Evolutionary conservation across 30 jellyfish, hydroid and myxozoan genomes (phyloP).

Genomic region (Aurelia sp.): DNA sequence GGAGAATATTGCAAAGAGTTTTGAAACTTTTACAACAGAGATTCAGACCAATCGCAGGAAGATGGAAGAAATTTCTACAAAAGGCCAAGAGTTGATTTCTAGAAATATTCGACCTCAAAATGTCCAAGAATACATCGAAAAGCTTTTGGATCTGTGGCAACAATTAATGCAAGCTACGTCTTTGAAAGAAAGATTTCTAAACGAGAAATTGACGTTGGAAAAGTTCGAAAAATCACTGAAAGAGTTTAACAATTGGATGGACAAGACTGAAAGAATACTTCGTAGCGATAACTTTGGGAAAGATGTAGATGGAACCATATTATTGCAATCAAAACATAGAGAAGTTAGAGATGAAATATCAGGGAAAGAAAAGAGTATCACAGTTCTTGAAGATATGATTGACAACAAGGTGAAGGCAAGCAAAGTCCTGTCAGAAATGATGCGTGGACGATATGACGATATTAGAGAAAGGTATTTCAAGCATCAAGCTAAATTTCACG

Average conservation of each 20-base stretch:
- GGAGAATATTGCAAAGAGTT: not conserved
- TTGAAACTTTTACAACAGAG: constrained; percentile 41
- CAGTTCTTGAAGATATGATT: constrained; percentile 13
- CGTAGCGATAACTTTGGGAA: constrained; percentile 25
- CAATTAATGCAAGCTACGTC: constrained; percentile 13
- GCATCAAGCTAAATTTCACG: not conserved
- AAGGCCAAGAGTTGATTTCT: constrained; percentile 22
- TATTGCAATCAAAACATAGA: constrained; percentile 42
- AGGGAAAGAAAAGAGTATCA: not conserved
- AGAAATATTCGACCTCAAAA: constrained; percentile 15
- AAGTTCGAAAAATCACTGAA: constrained; percentile 12
- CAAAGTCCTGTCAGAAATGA: not conserved
- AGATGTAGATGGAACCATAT: constrained; percentile 31
- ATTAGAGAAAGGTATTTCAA: constrained; percentile 14
- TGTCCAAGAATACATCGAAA: not conserved
- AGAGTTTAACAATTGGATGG: constrained; percentile 37
- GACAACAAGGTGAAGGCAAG: not conserved
- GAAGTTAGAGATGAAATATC: constrained; percentile 27
- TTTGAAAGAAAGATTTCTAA: constrained; percentile 6
- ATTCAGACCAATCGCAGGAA: constrained; percentile 33
- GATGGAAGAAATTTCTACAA: not conserved
- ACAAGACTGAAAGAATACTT: not conserved
- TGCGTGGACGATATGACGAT: constrained; percentile 35
- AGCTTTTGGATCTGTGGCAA: constrained; percentile 29
- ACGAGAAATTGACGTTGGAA: constrained; percentile 1